phyloP scores from a whole-genome alignment of 2,113 vertebrate genomes.

The Catagonus wagneri region DNA sequence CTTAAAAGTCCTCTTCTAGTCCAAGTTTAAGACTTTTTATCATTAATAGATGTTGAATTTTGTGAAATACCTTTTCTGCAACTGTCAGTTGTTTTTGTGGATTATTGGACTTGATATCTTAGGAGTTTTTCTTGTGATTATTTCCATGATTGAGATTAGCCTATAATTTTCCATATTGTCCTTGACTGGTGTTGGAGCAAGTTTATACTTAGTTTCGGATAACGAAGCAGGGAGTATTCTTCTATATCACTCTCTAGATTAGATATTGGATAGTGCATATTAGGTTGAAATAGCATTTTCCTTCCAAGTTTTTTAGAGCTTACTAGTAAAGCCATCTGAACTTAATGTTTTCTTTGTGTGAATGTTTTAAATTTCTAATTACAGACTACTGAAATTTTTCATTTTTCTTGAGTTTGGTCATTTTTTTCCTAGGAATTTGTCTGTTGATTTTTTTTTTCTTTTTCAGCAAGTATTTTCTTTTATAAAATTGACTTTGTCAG shows the following conservation, averaged over 20 bases:
- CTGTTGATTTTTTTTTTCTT: background rate
- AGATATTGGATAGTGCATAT: background rate
- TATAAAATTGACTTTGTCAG: background rate
- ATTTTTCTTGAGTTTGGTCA: background rate
- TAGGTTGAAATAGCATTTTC: background rate
- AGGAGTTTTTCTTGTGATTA: background rate
- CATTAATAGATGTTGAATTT: conserved; percentile 7
- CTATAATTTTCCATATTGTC: background rate
- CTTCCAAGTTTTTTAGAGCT: conserved; percentile 8
- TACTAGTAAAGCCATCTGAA: background rate
- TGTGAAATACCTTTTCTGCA: conserved; percentile 15
- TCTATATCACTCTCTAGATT: background rate
- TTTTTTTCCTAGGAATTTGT: background rate
- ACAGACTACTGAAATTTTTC: background rate
- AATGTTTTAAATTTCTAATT: conserved; percentile 13
- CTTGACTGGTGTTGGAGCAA: background rate
- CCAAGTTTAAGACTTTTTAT: background rate
- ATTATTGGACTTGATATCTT: background rate
- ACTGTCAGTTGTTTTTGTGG: background rate
- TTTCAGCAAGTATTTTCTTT: conserved; percentile 4
- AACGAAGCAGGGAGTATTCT: background rate
- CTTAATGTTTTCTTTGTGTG: background rate
- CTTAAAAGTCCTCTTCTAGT: conserved; percentile 10
- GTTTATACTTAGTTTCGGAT: background rate
- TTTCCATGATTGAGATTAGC: background rate